A percentile compares a stretch with the other conserved stretches of the same genome.
Evolutionary conservation across 2,797 vertebrate genomes (phyloP).

Genomic region (Alfaro cultratus): DNA sequence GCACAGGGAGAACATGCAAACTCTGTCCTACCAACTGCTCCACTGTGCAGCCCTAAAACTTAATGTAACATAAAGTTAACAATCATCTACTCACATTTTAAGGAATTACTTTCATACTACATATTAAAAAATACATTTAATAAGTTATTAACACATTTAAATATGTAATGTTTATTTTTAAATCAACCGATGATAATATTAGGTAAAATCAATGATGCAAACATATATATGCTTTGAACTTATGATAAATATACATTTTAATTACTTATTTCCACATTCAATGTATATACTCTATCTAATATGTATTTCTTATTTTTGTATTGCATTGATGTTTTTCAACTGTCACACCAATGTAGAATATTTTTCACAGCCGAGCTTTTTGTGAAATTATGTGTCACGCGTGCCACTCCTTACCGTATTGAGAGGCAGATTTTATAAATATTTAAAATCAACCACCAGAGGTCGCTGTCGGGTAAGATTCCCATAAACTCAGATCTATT

Average conservation of each 20-base stretch:
- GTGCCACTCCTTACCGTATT: neutral
- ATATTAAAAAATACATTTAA: neutral
- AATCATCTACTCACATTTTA: neutral
- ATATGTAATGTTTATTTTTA: neutral
- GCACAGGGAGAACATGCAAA: no score
- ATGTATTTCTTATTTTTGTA: neutral
- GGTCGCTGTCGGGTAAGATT: constrained; percentile 48
- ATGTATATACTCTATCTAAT: neutral
- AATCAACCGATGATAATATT: neutral
- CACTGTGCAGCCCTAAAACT: neutral
- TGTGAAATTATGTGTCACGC: neutral
- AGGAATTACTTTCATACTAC: neutral
- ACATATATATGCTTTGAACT: neutral
- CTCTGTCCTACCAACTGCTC: no score
- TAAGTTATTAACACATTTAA: neutral
- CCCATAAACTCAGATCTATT: neutral
- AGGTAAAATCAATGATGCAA: neutral
- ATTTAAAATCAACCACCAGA: constrained; percentile 12
- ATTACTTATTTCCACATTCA: neutral
- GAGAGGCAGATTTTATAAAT: neutral
- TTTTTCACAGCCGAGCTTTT: neutral
- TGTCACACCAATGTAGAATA: neutral
- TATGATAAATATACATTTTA: neutral
- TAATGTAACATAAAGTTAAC: neutral
- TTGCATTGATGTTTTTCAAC: neutral